phyloP scores from a whole-genome alignment of 2,113 vertebrate genomes.

The Aptenodytes forsteri region DNA sequence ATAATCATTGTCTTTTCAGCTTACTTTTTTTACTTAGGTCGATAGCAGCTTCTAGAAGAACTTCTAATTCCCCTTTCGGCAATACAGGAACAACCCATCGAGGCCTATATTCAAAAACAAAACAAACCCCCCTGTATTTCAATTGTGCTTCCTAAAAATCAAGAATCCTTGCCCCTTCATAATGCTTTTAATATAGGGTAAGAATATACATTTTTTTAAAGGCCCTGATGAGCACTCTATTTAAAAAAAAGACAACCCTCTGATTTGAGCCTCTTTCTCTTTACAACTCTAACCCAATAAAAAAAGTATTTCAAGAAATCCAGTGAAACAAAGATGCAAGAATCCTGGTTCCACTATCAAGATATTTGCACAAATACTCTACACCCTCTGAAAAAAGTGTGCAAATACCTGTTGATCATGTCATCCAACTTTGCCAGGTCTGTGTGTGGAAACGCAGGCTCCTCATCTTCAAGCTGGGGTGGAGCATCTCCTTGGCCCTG shows the following conservation, averaged over 20 bases:
- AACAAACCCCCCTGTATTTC: background rate
- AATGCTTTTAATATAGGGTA: background rate
- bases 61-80: constrained; percentile 99
- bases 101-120: constrained; percentile 79
- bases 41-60: constrained; percentile 99
- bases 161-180: background rate
- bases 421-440: constrained; percentile 99
- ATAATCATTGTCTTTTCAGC: background rate
- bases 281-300: background rate
- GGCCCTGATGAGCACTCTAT: background rate
- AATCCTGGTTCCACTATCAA: background rate
- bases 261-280: background rate
- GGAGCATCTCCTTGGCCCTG: constrained; percentile 89
- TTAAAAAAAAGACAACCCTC: background rate
- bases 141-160: background rate
- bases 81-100: constrained; percentile 99
- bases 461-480: constrained; percentile 96
- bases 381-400: background rate
- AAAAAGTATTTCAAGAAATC: background rate
- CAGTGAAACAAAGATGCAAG: background rate
- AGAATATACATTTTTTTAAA: background rate
- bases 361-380: background rate
- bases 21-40: constrained; percentile 99
- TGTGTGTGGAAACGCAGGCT: constrained; percentile 98
- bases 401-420: constrained; percentile 96